Evolutionary conservation across 92 coral and sea anemone species (phyloP), one percentile per base, ranked within the genome.

Genomic region (Virgularia gustaviana): DNA sequence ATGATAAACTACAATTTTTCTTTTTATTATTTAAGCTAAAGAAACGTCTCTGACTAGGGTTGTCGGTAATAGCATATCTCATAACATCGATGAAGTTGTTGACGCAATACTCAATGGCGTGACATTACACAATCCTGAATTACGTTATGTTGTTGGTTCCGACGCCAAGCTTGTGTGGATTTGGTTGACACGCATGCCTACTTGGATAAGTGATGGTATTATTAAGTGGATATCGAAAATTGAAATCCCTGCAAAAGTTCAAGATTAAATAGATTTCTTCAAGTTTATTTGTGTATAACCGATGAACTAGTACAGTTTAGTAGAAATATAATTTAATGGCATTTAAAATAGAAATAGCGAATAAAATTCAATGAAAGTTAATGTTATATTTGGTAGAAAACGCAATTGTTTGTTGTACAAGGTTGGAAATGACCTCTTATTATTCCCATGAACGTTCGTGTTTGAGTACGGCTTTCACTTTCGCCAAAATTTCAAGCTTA

Each of bases 81-180:
- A 89, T 59, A 80, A 85, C 72, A 76, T 79, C 11, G 63, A 76
- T 45, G 83, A 86, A 36, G 98, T 92, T 3, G 79, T 80, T 27
- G 87, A 87, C 57, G 86, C 86, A 60, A 87, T 92, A 31, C 59
- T 66, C 10, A 88, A 92, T 62, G 85, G 96, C 8, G 79, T 92
- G 87, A 85, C 89, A 75, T 89, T 96, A 74, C 53, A 68, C 25
- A 59, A 75, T 41, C 98, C 98, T 2, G 82, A 80, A 71, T 15
- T 82, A 13, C 91, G 92, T 52, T 92, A 92, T 51, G 85, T 87
- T 70, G 79, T 92, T 36, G 98, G 98, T 49, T 86, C 92, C 90
- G 98, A 92, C 49, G 89, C 90, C 3, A 70, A 85, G 9, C 65
- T 84, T 12, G 44, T 92, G 63, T 92, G 98, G 98, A 49, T 89